Evolutionary conservation across 2,113 vertebrate species (phyloP).

Genomic region (Merops nubicus): DNA sequence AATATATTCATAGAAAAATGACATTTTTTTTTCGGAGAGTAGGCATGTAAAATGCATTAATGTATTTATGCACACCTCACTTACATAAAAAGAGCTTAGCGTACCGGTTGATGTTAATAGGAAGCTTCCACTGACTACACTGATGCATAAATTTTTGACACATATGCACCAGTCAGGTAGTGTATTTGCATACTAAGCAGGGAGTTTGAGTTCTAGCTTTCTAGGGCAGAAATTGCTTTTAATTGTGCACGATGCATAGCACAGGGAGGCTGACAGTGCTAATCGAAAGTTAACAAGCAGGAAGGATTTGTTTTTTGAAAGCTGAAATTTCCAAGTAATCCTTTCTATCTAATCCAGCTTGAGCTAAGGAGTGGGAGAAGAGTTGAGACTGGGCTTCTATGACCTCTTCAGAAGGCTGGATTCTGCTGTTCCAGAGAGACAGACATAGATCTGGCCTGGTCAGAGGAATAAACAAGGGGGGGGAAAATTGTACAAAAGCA

Average conservation of each 20-base stretch:
- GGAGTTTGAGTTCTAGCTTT: slow-evolving; percentile 7
- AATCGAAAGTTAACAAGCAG: slow-evolving; percentile 32
- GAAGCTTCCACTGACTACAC: neutral
- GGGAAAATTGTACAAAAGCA: neutral
- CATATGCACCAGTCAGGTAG: slow-evolving; percentile 38
- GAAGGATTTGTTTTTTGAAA: slow-evolving; percentile 56
- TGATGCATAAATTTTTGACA: slow-evolving; percentile 40
- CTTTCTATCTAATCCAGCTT: slow-evolving; percentile 21
- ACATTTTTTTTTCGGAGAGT: neutral
- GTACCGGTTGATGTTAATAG: slow-evolving; percentile 6
- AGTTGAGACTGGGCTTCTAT: neutral
- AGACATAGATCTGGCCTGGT: neutral
- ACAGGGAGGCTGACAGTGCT: slow-evolving; percentile 5
- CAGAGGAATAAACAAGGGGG: neutral
- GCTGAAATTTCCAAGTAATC: slow-evolving; percentile 50
- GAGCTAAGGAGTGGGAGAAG: neutral
- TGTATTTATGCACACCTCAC: slow-evolving; percentile 29
- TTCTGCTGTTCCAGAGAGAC: neutral
- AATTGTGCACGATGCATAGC: neutral
- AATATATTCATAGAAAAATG: slow-evolving; percentile 27
- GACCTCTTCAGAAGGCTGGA: neutral
- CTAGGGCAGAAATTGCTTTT: slow-evolving; percentile 13
- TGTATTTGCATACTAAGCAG: slow-evolving; percentile 42
- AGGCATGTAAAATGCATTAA: slow-evolving; percentile 22
- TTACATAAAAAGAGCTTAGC: slow-evolving; percentile 7